A percentile compares a stretch with the other conserved stretches of the same genome.
phyloP scores from a whole-genome alignment of 2,888 invertebrate genomes.

The Tetanocera ferruginea region DNA sequence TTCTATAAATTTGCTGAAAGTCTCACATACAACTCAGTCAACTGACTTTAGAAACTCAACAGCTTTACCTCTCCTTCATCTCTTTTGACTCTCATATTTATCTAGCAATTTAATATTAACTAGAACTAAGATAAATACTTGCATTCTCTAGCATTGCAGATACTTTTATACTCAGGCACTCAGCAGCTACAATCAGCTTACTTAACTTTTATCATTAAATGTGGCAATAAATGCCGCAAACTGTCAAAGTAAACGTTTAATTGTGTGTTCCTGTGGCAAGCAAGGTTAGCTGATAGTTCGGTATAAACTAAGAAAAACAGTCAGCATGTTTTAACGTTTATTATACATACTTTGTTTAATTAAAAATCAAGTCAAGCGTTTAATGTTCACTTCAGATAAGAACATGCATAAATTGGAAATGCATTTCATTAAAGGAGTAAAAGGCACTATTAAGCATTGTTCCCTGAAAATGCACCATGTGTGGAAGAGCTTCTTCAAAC shows the following conservation, averaged over 20 bases:
- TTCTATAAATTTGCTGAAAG: neutral
- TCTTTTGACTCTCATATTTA: neutral
- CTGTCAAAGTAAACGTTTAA: slow-evolving; percentile 32
- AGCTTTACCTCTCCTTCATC: neutral
- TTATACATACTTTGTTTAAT: too few relatives aligned
- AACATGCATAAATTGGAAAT: too few relatives aligned
- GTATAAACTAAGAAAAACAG: too few relatives aligned
- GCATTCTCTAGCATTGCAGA: neutral
- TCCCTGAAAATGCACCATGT: too few relatives aligned
- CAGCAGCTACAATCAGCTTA: neutral
- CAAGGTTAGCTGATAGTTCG: too few relatives aligned
- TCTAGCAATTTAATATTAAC: slow-evolving; percentile 4
- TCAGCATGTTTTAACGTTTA: too few relatives aligned
- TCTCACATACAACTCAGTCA: neutral
- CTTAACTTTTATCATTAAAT: slow-evolving; percentile 26
- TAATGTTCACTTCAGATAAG: too few relatives aligned
- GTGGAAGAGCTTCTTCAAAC: too few relatives aligned
- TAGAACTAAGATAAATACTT: slow-evolving; percentile 7
- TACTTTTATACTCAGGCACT: neutral
- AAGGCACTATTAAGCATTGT: too few relatives aligned
- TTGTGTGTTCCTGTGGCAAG: neutral
- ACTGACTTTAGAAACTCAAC: neutral
- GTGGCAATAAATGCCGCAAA: slow-evolving; percentile 29
- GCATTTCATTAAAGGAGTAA: neutral
- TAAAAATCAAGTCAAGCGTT: too few relatives aligned